phyloP scores from a whole-genome alignment of 2,888 invertebrate species.

The Anorthoa munda region DNA sequence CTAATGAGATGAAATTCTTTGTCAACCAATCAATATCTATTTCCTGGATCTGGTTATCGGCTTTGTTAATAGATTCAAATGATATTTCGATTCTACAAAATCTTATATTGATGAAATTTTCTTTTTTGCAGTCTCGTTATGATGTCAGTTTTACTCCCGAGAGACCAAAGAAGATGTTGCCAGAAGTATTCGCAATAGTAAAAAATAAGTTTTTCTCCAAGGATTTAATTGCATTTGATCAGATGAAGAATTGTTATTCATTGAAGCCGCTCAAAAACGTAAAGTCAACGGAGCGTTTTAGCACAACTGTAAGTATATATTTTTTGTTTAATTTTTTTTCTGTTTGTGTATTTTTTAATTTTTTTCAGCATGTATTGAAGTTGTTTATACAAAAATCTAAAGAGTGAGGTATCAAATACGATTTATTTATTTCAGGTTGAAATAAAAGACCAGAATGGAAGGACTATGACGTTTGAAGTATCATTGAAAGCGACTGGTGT shows the following conservation, averaged over 20 bases:
- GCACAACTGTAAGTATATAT: slow-evolving; percentile 72
- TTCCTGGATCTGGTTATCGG: not conserved
- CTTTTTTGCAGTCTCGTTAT: slow-evolving; percentile 93
- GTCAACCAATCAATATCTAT: not conserved
- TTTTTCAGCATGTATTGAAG: not conserved
- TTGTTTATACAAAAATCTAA: not conserved
- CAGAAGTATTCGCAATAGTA: slow-evolving; percentile 85
- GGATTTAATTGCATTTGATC: slow-evolving; percentile 93
- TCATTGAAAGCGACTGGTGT: slow-evolving; percentile 89
- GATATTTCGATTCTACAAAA: not conserved
- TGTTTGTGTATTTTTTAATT: not conserved
- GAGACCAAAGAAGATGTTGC: slow-evolving; percentile 92
- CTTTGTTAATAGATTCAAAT: not conserved
- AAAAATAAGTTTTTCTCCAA: slow-evolving; percentile 79
- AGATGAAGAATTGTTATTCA: slow-evolving; percentile 92
- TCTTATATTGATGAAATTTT: slow-evolving; percentile 2
- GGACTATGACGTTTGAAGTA: slow-evolving; percentile 84
- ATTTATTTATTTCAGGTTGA: slow-evolving; percentile 74
- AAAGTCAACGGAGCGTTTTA: slow-evolving; percentile 68
- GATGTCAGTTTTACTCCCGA: slow-evolving; percentile 94
- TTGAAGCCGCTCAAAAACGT: slow-evolving; percentile 84
- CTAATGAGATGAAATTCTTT: not conserved
- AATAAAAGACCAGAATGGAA: slow-evolving; percentile 77
- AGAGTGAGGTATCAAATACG: not conserved
- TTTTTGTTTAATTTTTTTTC: not conserved